phyloP scores from a whole-genome alignment of 2,888 invertebrate genomes.

The Cheilosia vernalis region DNA sequence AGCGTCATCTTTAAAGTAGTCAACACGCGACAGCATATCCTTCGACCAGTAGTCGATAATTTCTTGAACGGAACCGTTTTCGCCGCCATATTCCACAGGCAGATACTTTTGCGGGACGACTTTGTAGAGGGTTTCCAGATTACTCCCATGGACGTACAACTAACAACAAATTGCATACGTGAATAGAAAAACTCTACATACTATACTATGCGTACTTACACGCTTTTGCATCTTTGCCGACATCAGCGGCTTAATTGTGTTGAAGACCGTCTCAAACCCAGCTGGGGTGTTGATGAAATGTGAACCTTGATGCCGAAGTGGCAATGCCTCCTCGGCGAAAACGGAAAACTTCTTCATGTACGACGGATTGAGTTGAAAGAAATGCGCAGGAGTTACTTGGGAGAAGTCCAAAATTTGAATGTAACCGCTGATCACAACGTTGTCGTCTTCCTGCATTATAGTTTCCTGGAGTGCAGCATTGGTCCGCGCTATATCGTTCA shows the following conservation, averaged over 20 bases:
- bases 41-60: slow-evolving; percentile 76
- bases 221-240: slow-evolving; percentile 86
- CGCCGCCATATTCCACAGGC: slow-evolving; percentile 88
- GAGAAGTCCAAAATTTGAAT: slow-evolving; percentile 85
- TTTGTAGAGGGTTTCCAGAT: slow-evolving; percentile 85
- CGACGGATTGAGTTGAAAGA: slow-evolving; percentile 85
- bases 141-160: slow-evolving; percentile 85
- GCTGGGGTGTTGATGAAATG: slow-evolving; percentile 86
- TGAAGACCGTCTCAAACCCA: slow-evolving; percentile 86
- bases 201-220: slow-evolving; percentile 83
- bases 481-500: slow-evolving; percentile 84
- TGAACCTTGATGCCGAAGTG: slow-evolving; percentile 85
- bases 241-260: slow-evolving; percentile 85
- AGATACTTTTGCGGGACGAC: slow-evolving; percentile 85
- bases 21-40: slow-evolving; percentile 71
- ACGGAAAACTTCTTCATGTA: slow-evolving; percentile 85
- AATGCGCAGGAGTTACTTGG: slow-evolving; percentile 85
- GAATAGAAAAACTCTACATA: neutral
- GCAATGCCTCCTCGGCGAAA: slow-evolving; percentile 85
- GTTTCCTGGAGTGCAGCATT: slow-evolving; percentile 86
- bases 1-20: slow-evolving; percentile 78
- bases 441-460: slow-evolving; percentile 86
- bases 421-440: slow-evolving; percentile 84
- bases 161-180: slow-evolving; percentile 85
- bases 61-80: slow-evolving; percentile 83